Evolutionary conservation across 2,888 invertebrate genomes (phyloP).

Genomic region (Mesopsocus fuscifrons): DNA sequence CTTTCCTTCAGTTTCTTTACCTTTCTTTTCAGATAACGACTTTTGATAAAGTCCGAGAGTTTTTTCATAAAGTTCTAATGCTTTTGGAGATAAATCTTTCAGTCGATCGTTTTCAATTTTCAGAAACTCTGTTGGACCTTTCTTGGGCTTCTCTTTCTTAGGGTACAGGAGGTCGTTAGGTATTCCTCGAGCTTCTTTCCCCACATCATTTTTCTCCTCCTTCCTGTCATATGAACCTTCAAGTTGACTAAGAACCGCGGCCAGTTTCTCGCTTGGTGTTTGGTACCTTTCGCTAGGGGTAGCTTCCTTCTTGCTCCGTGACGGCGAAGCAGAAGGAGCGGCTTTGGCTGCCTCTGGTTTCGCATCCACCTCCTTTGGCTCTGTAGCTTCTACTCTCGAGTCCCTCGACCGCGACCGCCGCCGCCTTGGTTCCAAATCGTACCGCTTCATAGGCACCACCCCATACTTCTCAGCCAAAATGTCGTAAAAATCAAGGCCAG

Average conservation of each 20-base stretch:
- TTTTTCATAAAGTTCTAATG: constrained; percentile 6
- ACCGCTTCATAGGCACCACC: not conserved
- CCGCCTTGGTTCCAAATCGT: constrained; percentile 1
- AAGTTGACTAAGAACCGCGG: constrained; percentile 4
- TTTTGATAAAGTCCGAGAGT: constrained; percentile 6
- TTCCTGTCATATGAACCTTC: not conserved
- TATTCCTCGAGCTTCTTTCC: constrained; percentile 1
- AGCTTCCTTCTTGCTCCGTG: not conserved
- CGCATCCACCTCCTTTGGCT: not conserved
- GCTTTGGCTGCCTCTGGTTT: not conserved
- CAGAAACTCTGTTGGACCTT: not conserved
- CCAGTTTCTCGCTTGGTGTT: constrained; percentile 7
- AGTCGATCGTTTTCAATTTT: constrained; percentile 5
- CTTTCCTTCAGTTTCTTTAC: not conserved
- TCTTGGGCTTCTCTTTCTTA: constrained; percentile 4
- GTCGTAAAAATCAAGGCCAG: constrained; percentile 3
- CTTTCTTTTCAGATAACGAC: not conserved
- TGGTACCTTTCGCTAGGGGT: not conserved
- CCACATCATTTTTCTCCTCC: not conserved
- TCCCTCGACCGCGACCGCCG: not conserved
- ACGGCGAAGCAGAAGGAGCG: constrained; percentile 1
- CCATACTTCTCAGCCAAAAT: constrained; percentile 8
- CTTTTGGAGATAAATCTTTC: not conserved
- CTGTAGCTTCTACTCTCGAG: too few relatives aligned
- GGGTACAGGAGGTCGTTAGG: not conserved